phyloP scores from a whole-genome alignment of 2,888 invertebrate species.

The Neocrepidodera transversa region DNA sequence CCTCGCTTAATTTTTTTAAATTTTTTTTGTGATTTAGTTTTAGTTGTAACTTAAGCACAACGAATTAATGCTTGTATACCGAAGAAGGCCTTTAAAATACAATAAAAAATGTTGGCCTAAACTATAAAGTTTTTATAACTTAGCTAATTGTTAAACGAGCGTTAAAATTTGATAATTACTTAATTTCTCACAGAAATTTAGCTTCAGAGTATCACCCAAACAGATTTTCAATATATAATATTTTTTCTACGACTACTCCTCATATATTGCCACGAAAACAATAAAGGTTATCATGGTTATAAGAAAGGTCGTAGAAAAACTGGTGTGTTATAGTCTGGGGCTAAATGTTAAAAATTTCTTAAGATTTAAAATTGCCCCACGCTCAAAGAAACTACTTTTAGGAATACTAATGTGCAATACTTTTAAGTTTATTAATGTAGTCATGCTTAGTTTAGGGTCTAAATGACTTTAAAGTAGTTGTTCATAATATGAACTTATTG shows the following conservation, averaged over 20 bases:
- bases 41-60: constrained; percentile 20
- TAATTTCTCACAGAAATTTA: background rate
- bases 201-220: too few relatives aligned
- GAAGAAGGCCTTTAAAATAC: background rate
- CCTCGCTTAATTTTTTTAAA: constrained; percentile 32
- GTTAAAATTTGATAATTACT: background rate
- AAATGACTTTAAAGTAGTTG: constrained; percentile 43
- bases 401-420: constrained; percentile 47
- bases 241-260: too few relatives aligned
- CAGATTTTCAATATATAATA: too few relatives aligned
- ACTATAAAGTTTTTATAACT: background rate
- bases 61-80: constrained; percentile 20
- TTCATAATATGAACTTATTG: constrained; percentile 24
- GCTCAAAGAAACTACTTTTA: constrained; percentile 17
- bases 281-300: too few relatives aligned
- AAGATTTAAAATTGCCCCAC: background rate
- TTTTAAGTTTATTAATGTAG: constrained; percentile 39
- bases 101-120: background rate
- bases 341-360: background rate
- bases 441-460: constrained; percentile 44
- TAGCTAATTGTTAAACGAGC: background rate
- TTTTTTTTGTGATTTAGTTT: constrained; percentile 33
- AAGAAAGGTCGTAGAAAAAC: too few relatives aligned
- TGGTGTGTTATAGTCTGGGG: background rate
- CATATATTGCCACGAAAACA: too few relatives aligned